Percentiles rank a stretch among this genome's conserved stretches.
phyloP scores from a whole-genome alignment of 2,113 vertebrate species.

The Megaceryle torquata region DNA sequence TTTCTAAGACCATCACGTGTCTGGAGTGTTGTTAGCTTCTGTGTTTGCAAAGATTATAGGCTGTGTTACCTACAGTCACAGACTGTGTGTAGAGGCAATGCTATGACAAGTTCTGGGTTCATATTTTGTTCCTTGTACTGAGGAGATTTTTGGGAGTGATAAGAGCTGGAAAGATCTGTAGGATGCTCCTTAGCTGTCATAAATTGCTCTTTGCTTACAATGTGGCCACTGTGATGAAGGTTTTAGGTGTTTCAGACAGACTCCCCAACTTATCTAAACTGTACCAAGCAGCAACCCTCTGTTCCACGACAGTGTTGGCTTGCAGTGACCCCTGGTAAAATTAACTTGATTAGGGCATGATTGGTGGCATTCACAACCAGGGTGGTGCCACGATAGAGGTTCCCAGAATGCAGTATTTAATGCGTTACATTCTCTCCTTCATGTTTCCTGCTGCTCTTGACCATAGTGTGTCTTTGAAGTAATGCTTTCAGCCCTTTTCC shows the following conservation, averaged over 20 bases:
- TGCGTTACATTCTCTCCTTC: background rate
- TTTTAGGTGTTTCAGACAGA: background rate
- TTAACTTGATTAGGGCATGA: background rate
- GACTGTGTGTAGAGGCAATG: background rate
- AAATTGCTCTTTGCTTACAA: background rate
- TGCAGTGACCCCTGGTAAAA: background rate
- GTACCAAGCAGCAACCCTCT: background rate
- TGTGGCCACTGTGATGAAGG: background rate
- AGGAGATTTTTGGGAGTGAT: background rate
- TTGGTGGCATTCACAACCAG: background rate
- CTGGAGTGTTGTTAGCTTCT: background rate
- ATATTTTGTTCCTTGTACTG: background rate
- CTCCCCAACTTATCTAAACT: background rate
- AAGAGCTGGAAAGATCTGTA: background rate
- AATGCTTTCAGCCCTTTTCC: background rate
- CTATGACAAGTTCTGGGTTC: background rate
- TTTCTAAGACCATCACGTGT: background rate
- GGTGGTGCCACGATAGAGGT: background rate
- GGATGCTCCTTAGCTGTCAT: background rate
- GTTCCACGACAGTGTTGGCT: background rate
- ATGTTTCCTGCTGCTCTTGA: background rate
- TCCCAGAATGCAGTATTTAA: background rate
- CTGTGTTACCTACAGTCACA: background rate
- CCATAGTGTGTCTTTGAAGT: background rate
- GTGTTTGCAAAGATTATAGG: background rate